These are phyloP conservation scores for Danio albolineatus DNA, from an alignment of 2,797 vertebrate genomes.

Conservation along the genomic window DNA sequence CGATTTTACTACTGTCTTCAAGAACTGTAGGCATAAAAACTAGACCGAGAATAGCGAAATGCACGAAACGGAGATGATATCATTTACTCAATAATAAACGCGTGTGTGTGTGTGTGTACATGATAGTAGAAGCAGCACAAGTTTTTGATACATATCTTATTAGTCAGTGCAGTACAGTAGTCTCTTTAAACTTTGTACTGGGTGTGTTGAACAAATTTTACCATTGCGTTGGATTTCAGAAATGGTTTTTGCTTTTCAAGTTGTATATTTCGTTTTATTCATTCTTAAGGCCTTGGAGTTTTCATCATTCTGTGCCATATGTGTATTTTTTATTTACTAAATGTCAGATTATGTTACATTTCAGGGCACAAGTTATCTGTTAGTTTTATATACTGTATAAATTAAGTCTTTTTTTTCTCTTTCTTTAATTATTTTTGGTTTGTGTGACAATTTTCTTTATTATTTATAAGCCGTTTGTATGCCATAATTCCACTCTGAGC, in stretches of 20 bases:
- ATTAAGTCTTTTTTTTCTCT: no score
- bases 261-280: neutral
- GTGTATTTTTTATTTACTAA: conserved; percentile 17
- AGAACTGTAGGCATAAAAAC: conserved; percentile 18
- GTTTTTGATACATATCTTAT: conserved; percentile 4
- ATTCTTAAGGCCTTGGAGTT: conserved; percentile 11
- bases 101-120: neutral
- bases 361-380: conserved; percentile 11
- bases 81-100: neutral
- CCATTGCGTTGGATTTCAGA: neutral
- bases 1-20: conserved; percentile 26
- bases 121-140: neutral
- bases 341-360: conserved; percentile 17
- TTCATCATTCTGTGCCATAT: conserved; percentile 17
- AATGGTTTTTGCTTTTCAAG: conserved; percentile 8
- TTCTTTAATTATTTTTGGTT: neutral
- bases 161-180: conserved; percentile 27
- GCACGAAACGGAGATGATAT: neutral
- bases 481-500: neutral
- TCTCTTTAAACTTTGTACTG: conserved; percentile 1
- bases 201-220: conserved; percentile 28
- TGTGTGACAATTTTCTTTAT: neutral
- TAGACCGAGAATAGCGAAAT: conserved; percentile 30
- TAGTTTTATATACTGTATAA: no score
- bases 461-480: neutral